Evolutionary conservation across 2,888 invertebrate genomes (phyloP).

Genomic region (Drymonia ruficornis): DNA sequence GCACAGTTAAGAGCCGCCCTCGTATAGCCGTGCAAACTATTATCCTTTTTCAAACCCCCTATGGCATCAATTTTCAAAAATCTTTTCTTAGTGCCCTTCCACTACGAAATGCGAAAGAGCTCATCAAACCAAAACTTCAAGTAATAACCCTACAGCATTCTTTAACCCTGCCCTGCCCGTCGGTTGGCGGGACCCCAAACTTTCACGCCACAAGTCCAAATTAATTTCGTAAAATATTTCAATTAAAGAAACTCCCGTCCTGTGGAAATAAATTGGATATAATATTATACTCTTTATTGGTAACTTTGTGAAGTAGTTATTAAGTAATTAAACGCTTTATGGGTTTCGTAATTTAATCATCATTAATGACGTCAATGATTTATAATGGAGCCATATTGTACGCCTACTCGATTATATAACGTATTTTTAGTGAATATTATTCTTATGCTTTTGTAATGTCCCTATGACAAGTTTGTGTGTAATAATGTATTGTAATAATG

Average conservation of each 20-base stretch:
- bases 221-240: slow-evolving; percentile 32
- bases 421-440: background rate
- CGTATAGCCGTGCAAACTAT: no score
- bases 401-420: background rate
- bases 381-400: background rate
- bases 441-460: no score
- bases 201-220: slow-evolving; percentile 23
- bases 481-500: no score
- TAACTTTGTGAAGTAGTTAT: slow-evolving; percentile 9
- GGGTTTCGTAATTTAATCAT: background rate
- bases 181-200: slow-evolving; percentile 24
- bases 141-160: slow-evolving; percentile 23
- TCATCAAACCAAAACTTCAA: background rate
- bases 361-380: slow-evolving; percentile 1
- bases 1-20: no score
- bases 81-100: no score
- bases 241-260: slow-evolving; percentile 19
- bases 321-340: slow-evolving; percentile 5
- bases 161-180: slow-evolving; percentile 22
- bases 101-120: background rate
- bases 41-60: no score
- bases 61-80: no score
- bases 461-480: no score
- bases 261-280: slow-evolving; percentile 17
- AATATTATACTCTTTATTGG: slow-evolving; percentile 10